Evolutionary conservation across 2,888 invertebrate genomes (phyloP).

Genomic region (Arge pagana): DNA sequence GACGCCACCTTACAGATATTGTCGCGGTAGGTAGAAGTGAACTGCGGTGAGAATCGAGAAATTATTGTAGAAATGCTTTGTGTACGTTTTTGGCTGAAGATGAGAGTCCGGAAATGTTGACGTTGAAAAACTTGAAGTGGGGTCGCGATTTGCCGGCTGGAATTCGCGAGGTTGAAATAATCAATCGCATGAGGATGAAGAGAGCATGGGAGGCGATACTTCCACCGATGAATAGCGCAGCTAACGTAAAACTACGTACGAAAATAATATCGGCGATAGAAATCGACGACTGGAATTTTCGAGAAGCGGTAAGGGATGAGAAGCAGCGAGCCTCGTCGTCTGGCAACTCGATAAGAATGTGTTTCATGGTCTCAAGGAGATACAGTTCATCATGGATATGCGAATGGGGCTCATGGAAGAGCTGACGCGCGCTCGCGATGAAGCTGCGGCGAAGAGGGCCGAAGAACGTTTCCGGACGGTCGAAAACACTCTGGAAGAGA

Average conservation of each 20-base stretch:
- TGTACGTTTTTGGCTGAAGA: conserved; percentile 33
- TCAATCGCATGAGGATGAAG: conserved; percentile 72
- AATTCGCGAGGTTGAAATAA: conserved; percentile 66
- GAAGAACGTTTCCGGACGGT: conserved; percentile 58
- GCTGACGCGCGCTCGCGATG: conserved; percentile 63
- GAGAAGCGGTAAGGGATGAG: conserved; percentile 70
- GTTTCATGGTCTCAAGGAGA: conserved; percentile 60
- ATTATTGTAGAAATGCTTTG: conserved; percentile 7
- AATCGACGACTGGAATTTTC: conserved; percentile 80
- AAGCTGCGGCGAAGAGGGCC: conserved; percentile 56
- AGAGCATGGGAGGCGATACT: conserved; percentile 67
- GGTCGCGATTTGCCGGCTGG: conserved; percentile 70
- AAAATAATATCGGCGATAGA: conserved; percentile 79
- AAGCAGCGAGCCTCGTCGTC: too few relatives aligned
- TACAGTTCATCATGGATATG: conserved; percentile 72
- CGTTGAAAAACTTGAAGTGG: conserved; percentile 68
- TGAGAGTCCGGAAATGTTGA: conserved; percentile 68
- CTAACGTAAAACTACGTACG: conserved; percentile 66
- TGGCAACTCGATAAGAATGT: background rate
- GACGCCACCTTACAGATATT: conserved; percentile 68
- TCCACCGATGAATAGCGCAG: conserved; percentile 61
- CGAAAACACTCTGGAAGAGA: conserved; percentile 61
- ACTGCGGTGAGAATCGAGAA: conserved; percentile 54
- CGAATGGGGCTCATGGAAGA: conserved; percentile 73
- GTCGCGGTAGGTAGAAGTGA: conserved; percentile 43